Evolutionary conservation across 2,113 vertebrate genomes (phyloP), one percentile per base, ranked within the genome.

Genomic region (Felis catus): DNA sequence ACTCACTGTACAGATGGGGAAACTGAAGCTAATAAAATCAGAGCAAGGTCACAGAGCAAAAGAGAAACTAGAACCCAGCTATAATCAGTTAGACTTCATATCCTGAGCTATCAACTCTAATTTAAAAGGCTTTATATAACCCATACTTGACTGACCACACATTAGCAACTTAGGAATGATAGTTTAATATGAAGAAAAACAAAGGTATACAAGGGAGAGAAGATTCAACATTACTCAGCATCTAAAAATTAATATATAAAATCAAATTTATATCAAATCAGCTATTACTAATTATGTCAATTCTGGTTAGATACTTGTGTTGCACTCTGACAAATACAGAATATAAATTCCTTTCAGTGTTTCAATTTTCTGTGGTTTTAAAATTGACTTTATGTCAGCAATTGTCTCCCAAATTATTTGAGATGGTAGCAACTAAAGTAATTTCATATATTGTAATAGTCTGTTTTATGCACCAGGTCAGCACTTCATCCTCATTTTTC

Each of bases 351-450:
- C 21, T 89, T 68, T 73, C 89, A 55, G n/a, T 79, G 68, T 45
- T 93, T 93, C 86, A 88, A 84, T 70, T 97, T 88, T 86, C 73
- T 55, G 1, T 82, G 74, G n/a, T 61, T 88, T 97, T 89, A 97
- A 95, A 95, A 95, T 51, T 95, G 95, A 96, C 85, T 91, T 94
- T 91, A 25, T 9, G 45, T 58, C 55, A 95, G 83, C 63, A 76
- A 92, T 21, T 97, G 63, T 93, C 79, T 97, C 93, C 61, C 76
- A 95, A 89, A 94, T 94, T 90, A 94, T 90, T 95, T 93, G 48
- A 93, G 93, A 95, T 71, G 87, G 79, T 90, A 91, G 87, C 45
- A 78, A 97, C 31, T 61, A 81, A 92, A 82, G 39, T 3, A 90
- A 94, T 92, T 95, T 92, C 53, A 53, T 78, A 51, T 41, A 79